These are phyloP conservation scores for Nanorana parkeri DNA, from an alignment of 2,113 vertebrate genomes.

Conservation along the genomic window DNA sequence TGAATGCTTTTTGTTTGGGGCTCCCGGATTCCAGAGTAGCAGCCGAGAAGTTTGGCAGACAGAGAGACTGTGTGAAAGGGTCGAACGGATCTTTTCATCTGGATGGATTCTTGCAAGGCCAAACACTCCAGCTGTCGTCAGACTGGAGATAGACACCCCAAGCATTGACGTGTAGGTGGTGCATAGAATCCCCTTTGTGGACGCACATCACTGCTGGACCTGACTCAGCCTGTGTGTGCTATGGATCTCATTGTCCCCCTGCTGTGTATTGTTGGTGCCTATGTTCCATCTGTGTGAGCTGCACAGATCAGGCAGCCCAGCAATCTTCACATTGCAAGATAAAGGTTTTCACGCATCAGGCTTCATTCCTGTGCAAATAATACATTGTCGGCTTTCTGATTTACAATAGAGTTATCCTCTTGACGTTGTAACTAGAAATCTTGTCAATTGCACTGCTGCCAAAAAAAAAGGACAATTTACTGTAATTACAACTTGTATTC, in stretches of 20 bases:
- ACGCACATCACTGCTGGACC: slow-evolving; percentile 47
- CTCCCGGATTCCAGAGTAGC: slow-evolving; percentile 62
- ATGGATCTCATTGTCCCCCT: slow-evolving; percentile 57
- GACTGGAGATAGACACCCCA: slow-evolving; percentile 63
- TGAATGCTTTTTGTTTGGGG: slow-evolving; percentile 76
- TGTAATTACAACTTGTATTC: too few species aligned
- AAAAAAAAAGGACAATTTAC: too few species aligned
- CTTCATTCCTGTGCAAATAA: neutral
- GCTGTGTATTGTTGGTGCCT: slow-evolving; percentile 55
- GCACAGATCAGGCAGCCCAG: slow-evolving; percentile 4
- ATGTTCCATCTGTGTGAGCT: slow-evolving; percentile 52
- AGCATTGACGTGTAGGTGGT: slow-evolving; percentile 58
- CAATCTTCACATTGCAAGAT: slow-evolving; percentile 22
- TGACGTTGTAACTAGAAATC: slow-evolving; percentile 6
- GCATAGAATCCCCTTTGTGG: slow-evolving; percentile 69
- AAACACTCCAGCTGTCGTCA: slow-evolving; percentile 64
- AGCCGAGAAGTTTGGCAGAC: slow-evolving; percentile 60
- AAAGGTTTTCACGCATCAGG: neutral
- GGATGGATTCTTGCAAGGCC: slow-evolving; percentile 66
- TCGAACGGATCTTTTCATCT: slow-evolving; percentile 68
- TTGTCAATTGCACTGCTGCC: too few species aligned
- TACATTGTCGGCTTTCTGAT: neutral
- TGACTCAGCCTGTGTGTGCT: slow-evolving; percentile 49
- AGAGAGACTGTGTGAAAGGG: slow-evolving; percentile 66
- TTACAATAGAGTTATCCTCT: slow-evolving; percentile 22